Conservation (phyloP, 2,113 vertebrate genomes). For the Alectura lathami region DNA sequence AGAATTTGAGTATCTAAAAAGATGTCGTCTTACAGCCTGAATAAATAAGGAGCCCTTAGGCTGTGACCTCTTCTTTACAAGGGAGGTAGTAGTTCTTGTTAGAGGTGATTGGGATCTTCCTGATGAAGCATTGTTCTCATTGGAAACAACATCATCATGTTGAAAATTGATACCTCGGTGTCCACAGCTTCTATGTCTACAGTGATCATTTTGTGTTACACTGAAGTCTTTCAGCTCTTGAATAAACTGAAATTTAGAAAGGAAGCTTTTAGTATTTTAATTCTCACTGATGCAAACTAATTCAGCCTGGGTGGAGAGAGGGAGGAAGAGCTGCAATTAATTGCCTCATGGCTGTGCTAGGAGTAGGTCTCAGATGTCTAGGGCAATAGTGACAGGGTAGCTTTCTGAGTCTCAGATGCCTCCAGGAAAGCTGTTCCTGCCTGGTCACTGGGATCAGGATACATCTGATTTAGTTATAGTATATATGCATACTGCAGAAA, state of each 20-base stretch:
- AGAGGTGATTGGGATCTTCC: background rate
- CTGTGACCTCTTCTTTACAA: background rate
- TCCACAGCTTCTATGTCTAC: background rate
- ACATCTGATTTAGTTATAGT: background rate
- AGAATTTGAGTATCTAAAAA: background rate
- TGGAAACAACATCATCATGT: background rate
- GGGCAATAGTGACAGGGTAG: background rate
- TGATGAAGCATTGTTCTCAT: background rate
- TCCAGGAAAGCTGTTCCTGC: background rate
- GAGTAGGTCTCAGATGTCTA: background rate
- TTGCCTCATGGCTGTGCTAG: background rate
- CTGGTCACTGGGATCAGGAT: background rate
- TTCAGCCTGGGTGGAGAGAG: background rate
- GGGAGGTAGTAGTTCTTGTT: background rate
- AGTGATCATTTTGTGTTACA: background rate
- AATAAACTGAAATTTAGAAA: background rate
- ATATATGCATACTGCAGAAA: background rate
- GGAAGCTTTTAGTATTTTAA: background rate
- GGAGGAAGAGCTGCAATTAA: background rate
- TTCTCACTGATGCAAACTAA: background rate
- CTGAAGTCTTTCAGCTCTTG: background rate
- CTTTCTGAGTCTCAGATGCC: background rate
- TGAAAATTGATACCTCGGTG: background rate
- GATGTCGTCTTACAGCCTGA: background rate
- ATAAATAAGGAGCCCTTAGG: background rate